These are phyloP conservation scores for Empis stercorea DNA, from an alignment of 2,888 invertebrate species.

Conservation along the genomic window DNA sequence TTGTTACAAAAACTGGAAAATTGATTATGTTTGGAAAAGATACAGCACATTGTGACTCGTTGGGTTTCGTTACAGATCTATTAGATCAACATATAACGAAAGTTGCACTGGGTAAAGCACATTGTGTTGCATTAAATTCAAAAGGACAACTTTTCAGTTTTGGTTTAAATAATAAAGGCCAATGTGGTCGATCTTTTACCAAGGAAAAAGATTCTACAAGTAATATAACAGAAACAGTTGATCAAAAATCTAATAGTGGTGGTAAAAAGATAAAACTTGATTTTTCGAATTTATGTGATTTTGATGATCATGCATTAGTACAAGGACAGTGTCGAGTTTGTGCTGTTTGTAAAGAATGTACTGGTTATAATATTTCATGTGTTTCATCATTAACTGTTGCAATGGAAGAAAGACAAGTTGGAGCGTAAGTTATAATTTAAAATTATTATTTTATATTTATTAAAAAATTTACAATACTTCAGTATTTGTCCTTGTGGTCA, in stretches of 20 bases:
- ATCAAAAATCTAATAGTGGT: conserved; percentile 1
- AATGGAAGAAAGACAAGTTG: conserved; percentile 67
- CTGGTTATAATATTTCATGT: conserved; percentile 80
- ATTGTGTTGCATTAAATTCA: conserved; percentile 76
- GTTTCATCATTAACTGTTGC: conserved; percentile 49
- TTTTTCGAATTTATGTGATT: conserved; percentile 36
- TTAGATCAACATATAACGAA: conserved; percentile 56
- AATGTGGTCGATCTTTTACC: conserved; percentile 79
- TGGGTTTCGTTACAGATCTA: conserved; percentile 61
- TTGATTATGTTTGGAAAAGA: conserved; percentile 93
- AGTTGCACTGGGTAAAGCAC: conserved; percentile 89
- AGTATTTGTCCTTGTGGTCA: conserved; percentile 92
- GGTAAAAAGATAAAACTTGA: conserved; percentile 25
- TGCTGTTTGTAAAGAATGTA: conserved; percentile 82
- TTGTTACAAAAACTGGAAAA: conserved; percentile 81
- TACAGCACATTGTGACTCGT: conserved; percentile 66
- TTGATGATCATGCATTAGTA: conserved; percentile 40
- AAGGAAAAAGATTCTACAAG: conserved; percentile 44
- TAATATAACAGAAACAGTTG: conserved; percentile 14
- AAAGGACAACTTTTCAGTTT: conserved; percentile 89
- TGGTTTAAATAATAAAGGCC: conserved; percentile 95
- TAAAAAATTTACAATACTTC: conserved; percentile 1
- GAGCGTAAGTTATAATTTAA: conserved; percentile 52
- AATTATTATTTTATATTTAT: not conserved
- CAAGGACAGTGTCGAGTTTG: conserved; percentile 44